Evolutionary conservation across 2,888 invertebrate species (phyloP).

Genomic region (Ormyrus thymus): DNA sequence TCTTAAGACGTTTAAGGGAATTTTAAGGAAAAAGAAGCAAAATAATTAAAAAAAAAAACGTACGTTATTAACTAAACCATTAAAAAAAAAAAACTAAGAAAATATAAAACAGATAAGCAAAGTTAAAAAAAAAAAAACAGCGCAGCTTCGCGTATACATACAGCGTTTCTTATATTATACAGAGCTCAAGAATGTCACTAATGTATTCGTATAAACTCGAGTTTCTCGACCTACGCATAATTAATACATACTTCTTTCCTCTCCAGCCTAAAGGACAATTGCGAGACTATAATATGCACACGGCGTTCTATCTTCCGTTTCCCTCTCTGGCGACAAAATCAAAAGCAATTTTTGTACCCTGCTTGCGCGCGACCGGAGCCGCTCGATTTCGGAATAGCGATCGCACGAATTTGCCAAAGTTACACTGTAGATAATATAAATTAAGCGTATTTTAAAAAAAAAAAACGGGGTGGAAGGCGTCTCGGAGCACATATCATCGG

Average conservation of each 20-base stretch:
- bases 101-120: conserved; percentile 17
- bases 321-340: conserved; percentile 61
- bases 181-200: conserved; percentile 39
- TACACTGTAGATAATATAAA: conserved; percentile 34
- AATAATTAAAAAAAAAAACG: conserved; percentile 9
- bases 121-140: conserved; percentile 23
- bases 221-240: conserved; percentile 55
- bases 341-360: conserved; percentile 63
- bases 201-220: conserved; percentile 52
- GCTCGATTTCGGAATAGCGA: conserved; percentile 45
- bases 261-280: conserved; percentile 13
- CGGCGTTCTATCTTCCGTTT: conserved; percentile 53
- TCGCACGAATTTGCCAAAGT: conserved; percentile 46
- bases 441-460: conserved; percentile 44
- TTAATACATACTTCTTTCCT: conserved; percentile 34
- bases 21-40: conserved; percentile 39
- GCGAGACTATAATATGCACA: conserved; percentile 51
- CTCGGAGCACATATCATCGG: conserved; percentile 53
- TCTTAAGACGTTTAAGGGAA: conserved; percentile 34
- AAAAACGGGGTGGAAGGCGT: conserved; percentile 41
- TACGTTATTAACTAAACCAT: too few relatives aligned
- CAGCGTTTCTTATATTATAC: conserved; percentile 44
- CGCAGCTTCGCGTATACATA: conserved; percentile 22
- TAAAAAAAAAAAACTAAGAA: conserved; percentile 15
- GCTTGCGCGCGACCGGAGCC: conserved; percentile 10